Evolutionary conservation across 2,888 invertebrate species (phyloP).

Genomic region (Agrilus mali): DNA sequence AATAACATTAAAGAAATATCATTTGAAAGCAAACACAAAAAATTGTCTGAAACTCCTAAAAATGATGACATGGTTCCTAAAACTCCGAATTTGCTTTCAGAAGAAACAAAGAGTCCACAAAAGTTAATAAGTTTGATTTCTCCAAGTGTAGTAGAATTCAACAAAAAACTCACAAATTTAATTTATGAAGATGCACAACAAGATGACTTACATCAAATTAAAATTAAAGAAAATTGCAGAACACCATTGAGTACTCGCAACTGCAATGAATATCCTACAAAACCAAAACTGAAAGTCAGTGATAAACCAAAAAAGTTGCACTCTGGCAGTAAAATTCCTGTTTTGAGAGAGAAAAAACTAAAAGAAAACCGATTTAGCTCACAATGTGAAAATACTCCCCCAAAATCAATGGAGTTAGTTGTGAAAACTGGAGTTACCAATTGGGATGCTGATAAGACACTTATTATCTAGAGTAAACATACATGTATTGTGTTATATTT

Average conservation of each 20-base stretch:
- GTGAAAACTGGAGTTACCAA: conserved; percentile 19
- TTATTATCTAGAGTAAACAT: conserved; percentile 23
- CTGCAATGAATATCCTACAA: conserved; percentile 18
- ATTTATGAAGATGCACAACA: conserved; percentile 44
- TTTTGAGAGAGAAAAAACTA: conserved; percentile 23
- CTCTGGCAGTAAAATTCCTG: conserved; percentile 27
- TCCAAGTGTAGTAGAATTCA: conserved; percentile 25
- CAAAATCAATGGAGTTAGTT: conserved; percentile 15
- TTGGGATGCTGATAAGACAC: conserved; percentile 30
- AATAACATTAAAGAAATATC: neutral
- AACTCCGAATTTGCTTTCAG: neutral
- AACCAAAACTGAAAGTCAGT: conserved; percentile 25
- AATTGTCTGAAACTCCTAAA: neutral
- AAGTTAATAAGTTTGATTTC: conserved; percentile 8
- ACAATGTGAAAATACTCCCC: conserved; percentile 32
- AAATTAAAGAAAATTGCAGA: conserved; percentile 20
- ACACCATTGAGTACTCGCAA: conserved; percentile 26
- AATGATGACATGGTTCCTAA: neutral
- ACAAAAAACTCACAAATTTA: conserved; percentile 38
- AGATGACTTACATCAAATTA: conserved; percentile 13
- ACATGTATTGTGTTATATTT: neutral
- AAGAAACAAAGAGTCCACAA: neutral
- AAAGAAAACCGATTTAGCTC: conserved; percentile 15
- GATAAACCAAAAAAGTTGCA: conserved; percentile 26
- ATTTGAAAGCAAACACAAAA: conserved; percentile 4